Percentiles rank a stretch among this genome's conserved stretches.
Evolutionary conservation across 2,113 vertebrate species (phyloP).

Genomic region (Progne subis): DNA sequence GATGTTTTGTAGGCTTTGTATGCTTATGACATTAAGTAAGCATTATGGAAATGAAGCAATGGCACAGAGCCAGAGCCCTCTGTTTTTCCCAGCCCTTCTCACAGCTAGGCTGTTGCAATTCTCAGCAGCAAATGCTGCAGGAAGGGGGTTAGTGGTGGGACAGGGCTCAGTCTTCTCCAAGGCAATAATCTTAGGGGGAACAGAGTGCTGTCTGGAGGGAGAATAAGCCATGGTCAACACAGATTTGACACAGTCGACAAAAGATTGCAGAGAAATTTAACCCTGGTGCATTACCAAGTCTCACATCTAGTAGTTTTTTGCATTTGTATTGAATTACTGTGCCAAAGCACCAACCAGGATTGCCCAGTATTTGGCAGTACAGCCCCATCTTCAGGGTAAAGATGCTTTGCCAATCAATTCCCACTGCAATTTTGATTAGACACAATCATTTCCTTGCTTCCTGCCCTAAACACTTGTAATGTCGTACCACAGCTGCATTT

Average conservation of each 20-base stretch:
- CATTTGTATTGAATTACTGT: neutral
- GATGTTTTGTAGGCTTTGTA: constrained; percentile 15
- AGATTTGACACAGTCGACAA: neutral
- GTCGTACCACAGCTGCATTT: constrained; percentile 16
- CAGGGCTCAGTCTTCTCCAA: neutral
- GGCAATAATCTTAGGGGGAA: neutral
- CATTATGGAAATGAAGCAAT: constrained; percentile 15
- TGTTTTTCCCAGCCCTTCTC: neutral
- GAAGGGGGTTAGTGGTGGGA: neutral
- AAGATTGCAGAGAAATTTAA: constrained; percentile 7
- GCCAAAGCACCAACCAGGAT: neutral
- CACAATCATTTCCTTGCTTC: constrained; percentile 10
- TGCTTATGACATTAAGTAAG: constrained; percentile 25
- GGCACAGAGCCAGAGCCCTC: constrained; percentile 11
- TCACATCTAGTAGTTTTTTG: neutral
- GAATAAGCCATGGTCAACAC: neutral
- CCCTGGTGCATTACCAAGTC: neutral
- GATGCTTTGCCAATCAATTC: constrained; percentile 34
- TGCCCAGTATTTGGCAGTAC: neutral
- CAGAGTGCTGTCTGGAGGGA: neutral
- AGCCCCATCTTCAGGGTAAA: constrained; percentile 35
- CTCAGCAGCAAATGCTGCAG: neutral
- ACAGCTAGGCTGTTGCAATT: neutral
- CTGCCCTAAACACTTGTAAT: constrained; percentile 6
- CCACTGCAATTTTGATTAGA: constrained; percentile 14